phyloP scores from a whole-genome alignment of 2,113 vertebrate species.

The Tauraco erythrolophus region DNA sequence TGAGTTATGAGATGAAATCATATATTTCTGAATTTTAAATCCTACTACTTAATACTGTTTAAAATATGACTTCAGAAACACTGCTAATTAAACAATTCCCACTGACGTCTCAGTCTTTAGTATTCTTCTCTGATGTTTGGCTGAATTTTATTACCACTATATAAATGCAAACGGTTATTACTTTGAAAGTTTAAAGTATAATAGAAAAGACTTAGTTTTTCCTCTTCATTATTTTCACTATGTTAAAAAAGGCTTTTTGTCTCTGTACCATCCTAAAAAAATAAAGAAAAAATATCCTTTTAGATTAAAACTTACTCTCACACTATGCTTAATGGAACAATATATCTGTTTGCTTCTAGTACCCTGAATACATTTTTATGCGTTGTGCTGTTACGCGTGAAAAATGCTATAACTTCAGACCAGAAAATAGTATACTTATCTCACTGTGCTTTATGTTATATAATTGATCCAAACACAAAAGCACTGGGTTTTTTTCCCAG shows the following conservation, averaged over 20 bases:
- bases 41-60: neutral
- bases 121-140: neutral
- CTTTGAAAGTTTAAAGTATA: neutral
- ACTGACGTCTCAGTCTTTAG: neutral
- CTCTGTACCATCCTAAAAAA: neutral
- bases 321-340: conserved; percentile 54
- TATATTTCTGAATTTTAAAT: neutral
- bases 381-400: conserved; percentile 35
- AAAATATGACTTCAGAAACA: neutral
- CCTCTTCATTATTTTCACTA: neutral
- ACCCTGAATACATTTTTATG: conserved; percentile 63
- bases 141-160: neutral
- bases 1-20: neutral
- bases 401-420: conserved; percentile 52
- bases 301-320: conserved; percentile 54
- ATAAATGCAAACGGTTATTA: neutral
- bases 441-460: conserved; percentile 65
- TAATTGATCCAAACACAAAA: conserved; percentile 66
- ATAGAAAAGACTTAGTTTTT: neutral
- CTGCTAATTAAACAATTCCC: neutral
- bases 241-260: neutral
- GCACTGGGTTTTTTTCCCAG: neutral
- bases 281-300: conserved; percentile 34
- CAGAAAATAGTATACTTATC: conserved; percentile 53
- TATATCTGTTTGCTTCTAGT: conserved; percentile 65